Conservation (phyloP, 2,797 vertebrate species). For the Threskiornis aethiopicus region DNA sequence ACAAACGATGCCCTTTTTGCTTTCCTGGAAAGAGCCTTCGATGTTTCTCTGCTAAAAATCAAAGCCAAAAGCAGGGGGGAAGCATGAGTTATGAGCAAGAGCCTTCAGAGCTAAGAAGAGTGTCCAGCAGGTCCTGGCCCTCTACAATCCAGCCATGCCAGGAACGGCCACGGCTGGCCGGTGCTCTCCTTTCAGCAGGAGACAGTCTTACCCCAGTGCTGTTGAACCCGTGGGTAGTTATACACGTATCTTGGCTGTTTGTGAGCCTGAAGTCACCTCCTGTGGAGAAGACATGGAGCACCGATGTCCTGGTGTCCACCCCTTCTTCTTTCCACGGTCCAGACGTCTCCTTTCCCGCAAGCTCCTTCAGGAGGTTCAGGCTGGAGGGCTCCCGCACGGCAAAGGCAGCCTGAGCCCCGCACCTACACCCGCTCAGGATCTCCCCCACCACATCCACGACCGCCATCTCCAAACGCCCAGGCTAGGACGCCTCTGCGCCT, state of each 20-base stretch:
- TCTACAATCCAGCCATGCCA: not conserved
- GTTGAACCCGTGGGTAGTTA: not conserved
- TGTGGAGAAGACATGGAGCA: not conserved
- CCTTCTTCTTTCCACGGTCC: not conserved
- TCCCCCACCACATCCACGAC: not conserved
- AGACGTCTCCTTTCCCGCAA: not conserved
- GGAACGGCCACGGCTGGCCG: not conserved
- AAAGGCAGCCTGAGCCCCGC: not conserved
- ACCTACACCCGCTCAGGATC: not conserved
- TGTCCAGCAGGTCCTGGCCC: not conserved
- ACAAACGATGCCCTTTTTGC: not conserved
- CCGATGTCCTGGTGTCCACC: not conserved
- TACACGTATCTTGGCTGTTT: fast-evolving
- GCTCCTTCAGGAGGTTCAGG: not conserved
- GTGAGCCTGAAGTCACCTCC: not conserved
- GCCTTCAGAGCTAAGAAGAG: not conserved
- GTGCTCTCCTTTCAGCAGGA: not conserved
- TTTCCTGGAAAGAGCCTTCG: not conserved
- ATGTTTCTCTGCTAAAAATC: not conserved
- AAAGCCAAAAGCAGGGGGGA: not conserved
- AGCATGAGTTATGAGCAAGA: not conserved
- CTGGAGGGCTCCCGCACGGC: not conserved
- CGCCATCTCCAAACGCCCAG: not conserved
- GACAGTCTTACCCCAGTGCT: not conserved
- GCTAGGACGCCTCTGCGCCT: fast-evolving